Evolutionary conservation across 2,888 invertebrate genomes (phyloP), one percentile per base, ranked within the genome.

Genomic region (Orthosia gracilis): DNA sequence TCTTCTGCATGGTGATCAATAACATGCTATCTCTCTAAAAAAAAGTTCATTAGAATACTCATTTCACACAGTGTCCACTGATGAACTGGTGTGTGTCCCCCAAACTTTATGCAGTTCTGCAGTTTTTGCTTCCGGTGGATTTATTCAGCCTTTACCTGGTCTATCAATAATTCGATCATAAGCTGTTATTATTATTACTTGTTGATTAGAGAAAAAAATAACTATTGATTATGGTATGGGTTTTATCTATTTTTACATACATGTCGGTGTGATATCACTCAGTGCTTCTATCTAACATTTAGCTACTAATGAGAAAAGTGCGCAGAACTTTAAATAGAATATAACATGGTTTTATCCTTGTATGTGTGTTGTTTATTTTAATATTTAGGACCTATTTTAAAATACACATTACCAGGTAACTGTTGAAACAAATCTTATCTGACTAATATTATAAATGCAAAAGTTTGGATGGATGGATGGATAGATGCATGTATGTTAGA

Each of bases 361-460:
- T 52, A 49, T n/a, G n/a, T 17, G 23, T 57, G 17, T 65, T 80
- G 23, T 59, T 59, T 76, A 64, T 54, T 76, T 58, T 58, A 52
- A 50, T 40, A 40, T 26, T 62, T 63, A 81, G 49, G 2, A 66
- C 21, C 21, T 65, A 17, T 17, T 47, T 31, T 23, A 31, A n/a
- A 47, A 45, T 55, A 23, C 13, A 9, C 62, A 73, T 47, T n/a
- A 18, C n/a, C 50, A 79, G 57, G 50, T 45, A 31, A 40, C 18
- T 47, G 5, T 49, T 69, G 13, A 1, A 18, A 12, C 3, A 4
- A 17, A 40, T 40, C 40, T 40, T 31, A 31, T 7, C 31, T 31
- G 5, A 7, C 31, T 31, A 31, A 31, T 31, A 31, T 7, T 31
- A 31, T 31, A 40, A 40, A 40, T 9, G 7, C 40, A 40, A 40